These are phyloP conservation scores for Sigmodon hispidus DNA, from an alignment of 2,113 vertebrate species.

Conservation along the genomic window DNA sequence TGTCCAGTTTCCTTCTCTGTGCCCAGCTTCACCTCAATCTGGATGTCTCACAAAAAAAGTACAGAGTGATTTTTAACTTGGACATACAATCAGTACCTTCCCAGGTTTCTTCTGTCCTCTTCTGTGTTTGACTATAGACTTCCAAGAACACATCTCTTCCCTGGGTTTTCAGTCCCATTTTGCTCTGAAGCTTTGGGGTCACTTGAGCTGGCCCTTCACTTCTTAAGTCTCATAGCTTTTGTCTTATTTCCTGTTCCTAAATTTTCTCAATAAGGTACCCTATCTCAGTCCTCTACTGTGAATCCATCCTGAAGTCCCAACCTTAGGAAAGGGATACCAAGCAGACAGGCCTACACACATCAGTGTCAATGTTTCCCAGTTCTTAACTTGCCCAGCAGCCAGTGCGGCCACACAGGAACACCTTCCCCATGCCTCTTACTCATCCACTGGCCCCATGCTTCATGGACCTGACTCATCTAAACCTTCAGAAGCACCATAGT, in stretches of 20 bases:
- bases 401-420: neutral
- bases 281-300: accelerated
- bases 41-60: neutral
- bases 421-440: neutral
- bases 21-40: neutral
- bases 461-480: neutral
- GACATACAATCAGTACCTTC: neutral
- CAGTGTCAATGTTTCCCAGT: accelerated
- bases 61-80: neutral
- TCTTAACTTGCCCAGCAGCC: neutral
- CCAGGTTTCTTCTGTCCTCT: neutral
- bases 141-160: accelerated
- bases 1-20: accelerated
- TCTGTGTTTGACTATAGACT: accelerated
- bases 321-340: neutral
- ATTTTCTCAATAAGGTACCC: neutral
- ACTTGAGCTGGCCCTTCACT: neutral
- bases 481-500: neutral
- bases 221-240: neutral
- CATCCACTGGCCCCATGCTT: neutral
- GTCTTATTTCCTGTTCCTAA: neutral
- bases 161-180: neutral
- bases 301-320: neutral
- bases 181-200: neutral
- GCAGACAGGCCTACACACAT: accelerated